Conservation (phyloP, 2,113 vertebrate genomes). For the Sisor rabdophorus region DNA sequence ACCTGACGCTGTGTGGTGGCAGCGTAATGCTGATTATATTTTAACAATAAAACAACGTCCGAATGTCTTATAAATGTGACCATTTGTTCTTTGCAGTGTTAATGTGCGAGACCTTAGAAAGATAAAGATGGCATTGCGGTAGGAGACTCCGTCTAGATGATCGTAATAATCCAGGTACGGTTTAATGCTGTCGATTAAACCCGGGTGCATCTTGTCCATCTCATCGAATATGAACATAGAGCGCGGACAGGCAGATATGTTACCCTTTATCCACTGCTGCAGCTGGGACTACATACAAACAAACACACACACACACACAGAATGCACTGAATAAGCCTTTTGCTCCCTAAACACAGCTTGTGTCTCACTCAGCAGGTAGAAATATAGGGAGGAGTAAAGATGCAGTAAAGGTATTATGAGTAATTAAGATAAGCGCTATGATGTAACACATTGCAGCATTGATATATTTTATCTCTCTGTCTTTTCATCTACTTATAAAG, state of each 20-base stretch:
- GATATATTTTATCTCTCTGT: too few relatives aligned
- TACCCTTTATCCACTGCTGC: slow-evolving; percentile 86
- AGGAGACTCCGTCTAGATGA: slow-evolving; percentile 81
- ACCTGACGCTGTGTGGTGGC: too few relatives aligned
- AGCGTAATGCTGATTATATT: too few relatives aligned
- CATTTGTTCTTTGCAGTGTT: not conserved
- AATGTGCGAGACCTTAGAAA: slow-evolving; percentile 85
- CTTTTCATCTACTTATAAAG: too few relatives aligned
- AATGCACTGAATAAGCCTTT: not conserved
- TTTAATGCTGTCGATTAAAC: slow-evolving; percentile 89
- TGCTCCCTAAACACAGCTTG: not conserved
- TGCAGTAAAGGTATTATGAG: not conserved
- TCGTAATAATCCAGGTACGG: slow-evolving; percentile 88
- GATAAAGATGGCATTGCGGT: slow-evolving; percentile 86
- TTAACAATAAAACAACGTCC: too few relatives aligned
- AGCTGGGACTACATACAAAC: slow-evolving; percentile 72
- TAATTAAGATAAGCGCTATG: not conserved
- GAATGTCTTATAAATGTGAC: not conserved
- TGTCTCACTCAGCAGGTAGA: not conserved
- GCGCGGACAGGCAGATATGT: slow-evolving; percentile 75
- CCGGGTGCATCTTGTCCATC: slow-evolving; percentile 92
- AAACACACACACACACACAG: not conserved
- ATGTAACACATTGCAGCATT: not conserved
- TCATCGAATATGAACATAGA: slow-evolving; percentile 95
- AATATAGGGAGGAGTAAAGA: not conserved